A percentile compares a stretch with the other conserved stretches of the same genome.
Evolutionary conservation across 1,140 invertebrate genomes (phyloP).

Genomic region (Drosophila willistoni): DNA sequence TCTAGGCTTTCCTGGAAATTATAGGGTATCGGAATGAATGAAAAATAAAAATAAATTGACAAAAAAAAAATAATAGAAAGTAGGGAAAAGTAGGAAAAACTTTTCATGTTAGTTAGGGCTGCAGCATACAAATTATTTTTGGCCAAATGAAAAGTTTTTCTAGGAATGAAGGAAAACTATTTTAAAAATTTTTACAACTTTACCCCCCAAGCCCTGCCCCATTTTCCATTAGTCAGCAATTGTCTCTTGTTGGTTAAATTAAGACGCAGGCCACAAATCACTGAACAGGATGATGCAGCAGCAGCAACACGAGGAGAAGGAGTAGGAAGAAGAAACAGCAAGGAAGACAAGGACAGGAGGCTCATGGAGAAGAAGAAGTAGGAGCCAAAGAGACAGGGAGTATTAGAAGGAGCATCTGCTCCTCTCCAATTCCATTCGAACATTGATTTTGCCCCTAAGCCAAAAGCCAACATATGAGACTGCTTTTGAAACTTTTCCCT

Average conservation of each 20-base stretch:
- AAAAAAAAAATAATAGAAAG: no score
- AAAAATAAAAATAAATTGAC: neutral
- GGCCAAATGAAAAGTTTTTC: constrained; percentile 58
- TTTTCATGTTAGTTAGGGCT: constrained; percentile 63
- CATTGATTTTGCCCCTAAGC: constrained; percentile 57
- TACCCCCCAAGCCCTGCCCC: neutral
- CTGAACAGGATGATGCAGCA: constrained; percentile 75
- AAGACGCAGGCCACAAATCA: constrained; percentile 75
- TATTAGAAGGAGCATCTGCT: constrained; percentile 38
- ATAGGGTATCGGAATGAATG: neutral
- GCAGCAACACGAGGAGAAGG: constrained; percentile 14
- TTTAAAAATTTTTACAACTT: constrained; percentile 57
- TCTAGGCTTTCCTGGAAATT: neutral
- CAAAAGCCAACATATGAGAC: constrained; percentile 33
- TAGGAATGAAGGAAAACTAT: constrained; percentile 50
- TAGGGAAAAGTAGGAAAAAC: constrained; percentile 43
- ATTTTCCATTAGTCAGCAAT: constrained; percentile 51
- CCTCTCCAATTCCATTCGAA: constrained; percentile 33
- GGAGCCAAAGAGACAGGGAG: no score
- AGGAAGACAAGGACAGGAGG: no score
- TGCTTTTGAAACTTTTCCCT: neutral
- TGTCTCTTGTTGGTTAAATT: constrained; percentile 76
- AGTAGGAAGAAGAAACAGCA: neutral
- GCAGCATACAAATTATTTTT: constrained; percentile 79
- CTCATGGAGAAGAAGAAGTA: no score